Base-by-base conservation (phyloP, 2,797 vertebrate genomes). In the Petrocephalus sullivani region DNA sequence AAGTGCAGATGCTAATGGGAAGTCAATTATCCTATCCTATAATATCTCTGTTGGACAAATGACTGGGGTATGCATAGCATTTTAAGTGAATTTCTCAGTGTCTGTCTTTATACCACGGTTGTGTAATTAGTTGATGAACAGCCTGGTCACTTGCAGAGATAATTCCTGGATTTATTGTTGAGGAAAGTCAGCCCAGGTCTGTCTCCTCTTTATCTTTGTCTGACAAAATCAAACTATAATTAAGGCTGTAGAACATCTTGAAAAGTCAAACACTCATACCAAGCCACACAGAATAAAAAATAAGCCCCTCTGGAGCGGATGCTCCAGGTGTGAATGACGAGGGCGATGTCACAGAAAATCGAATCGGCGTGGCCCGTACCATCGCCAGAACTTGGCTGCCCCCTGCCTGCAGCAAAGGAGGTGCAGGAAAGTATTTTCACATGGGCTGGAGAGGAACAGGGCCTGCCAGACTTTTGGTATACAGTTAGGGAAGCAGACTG, bases 11-110 rank as follows among this genome's bases (percentile, higher is more conserved):
- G 19, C 49, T 49, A 83, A 49, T 83, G 33, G 46, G 16, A 78
- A 78, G 71, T 78, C 71, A 78, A 78, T 78, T 78, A 78, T 78
- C 41, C 78, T 23, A 53, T 83, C 78, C 49, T 53, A 53, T 51
- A 53, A 83, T 83, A 49, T 83, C 78, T 53, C 78, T 83, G 8
- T 53, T 83, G 78, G 78, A 83, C 78, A 53, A 83, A 83, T 83
- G 78, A 83, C 19, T 78, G 19, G 37, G 33, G 37, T 78, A 78
- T 46, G 71, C 19, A 12, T 78, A 78, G 37, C 41, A 78, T 78
- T 83, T 83, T 41, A 53, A 49, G 37, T 83, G 78, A 51, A 83
- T 49, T 78, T 78, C 78, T 6, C 16, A 51, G 46, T 83, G 8
- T 83, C 78, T 83, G 37, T 78, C 46, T 83, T 83, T 51, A 23